Base-by-base conservation (phyloP, 2,888 invertebrate species). In the Linnaemya tessellans region DNA sequence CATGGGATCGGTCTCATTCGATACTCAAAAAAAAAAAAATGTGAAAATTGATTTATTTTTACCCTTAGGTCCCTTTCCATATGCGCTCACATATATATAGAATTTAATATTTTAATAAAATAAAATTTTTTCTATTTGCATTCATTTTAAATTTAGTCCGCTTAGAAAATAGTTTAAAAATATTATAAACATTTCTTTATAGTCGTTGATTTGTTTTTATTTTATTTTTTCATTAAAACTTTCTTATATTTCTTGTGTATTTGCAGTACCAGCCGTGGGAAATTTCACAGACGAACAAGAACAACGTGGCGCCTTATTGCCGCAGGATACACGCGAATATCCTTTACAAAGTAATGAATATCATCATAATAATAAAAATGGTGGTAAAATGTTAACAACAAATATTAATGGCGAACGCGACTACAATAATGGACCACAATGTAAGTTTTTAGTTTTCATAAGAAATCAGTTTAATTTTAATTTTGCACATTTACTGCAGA, bases 281-380 rank as follows among this genome's bases (percentile, higher is more conserved):
- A 95, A 95, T 93, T 94, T 94, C 91, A 94, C 94, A 86, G 95
- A 95, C 88, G 94, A 94, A 87, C 94, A 94, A 92, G 91, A 91
- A 80, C 91, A 90, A 78, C 88, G 91, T 54, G 88, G 91, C 35
- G 88, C 91, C 38, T 90, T 89, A 79, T 87, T 90, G 88, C 92
- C 93, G 78, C 93, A 92, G 88, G 93, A 93, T 87, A 93, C 93
- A 87, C 93, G 93, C 89, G 95, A 95, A 92, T 95, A 94, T 93
- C 94, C 95, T 85, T 92, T 95, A 88, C 95, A 95, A 92, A 93
- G 95, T 89, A 95, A 95, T 92, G 95, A 95, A 92, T 89, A 93
- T 88, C 93, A 90, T 93, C 93, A 90, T 94, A 95, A 92, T 94
- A 90, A 91, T 88, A 90, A 87, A 86, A 88, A 90, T 81, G 89